Evolutionary conservation across 2,113 vertebrate species (phyloP).

Genomic region (Chamaetylas fuelleborni): DNA sequence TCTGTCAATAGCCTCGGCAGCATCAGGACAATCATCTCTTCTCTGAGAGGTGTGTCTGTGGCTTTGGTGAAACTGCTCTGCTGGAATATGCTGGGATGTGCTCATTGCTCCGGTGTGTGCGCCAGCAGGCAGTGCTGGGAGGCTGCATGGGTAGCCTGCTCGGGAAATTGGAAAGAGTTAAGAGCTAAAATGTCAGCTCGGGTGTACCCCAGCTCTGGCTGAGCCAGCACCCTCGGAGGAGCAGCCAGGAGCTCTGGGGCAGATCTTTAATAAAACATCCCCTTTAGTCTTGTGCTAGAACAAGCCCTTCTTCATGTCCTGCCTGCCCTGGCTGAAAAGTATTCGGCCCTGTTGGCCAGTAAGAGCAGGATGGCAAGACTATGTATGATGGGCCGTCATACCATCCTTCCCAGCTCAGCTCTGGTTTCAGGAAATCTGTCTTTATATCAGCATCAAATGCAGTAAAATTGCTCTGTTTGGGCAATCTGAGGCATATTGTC

Average conservation of each 20-base stretch:
- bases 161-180: neutral
- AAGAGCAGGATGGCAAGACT: neutral
- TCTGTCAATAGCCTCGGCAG: neutral
- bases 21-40: neutral
- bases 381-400: rapidly evolving
- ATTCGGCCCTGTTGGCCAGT: neutral
- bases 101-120: rapidly evolving
- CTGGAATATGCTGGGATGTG: neutral
- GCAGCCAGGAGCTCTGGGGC: neutral
- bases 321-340: neutral
- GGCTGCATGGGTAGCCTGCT: neutral
- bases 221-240: neutral
- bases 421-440: neutral
- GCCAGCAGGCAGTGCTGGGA: slow-evolving; percentile 19
- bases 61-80: neutral
- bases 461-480: neutral
- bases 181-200: neutral
- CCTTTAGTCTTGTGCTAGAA: neutral
- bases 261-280: neutral
- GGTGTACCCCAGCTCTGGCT: neutral
- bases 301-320: neutral
- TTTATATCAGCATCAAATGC: neutral
- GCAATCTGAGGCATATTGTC: neutral
- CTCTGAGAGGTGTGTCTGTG: neutral
- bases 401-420: neutral